Evolutionary conservation across 2,888 invertebrate species (phyloP), one percentile per base, ranked within the genome.

Genomic region (Maniola hyperantus): DNA sequence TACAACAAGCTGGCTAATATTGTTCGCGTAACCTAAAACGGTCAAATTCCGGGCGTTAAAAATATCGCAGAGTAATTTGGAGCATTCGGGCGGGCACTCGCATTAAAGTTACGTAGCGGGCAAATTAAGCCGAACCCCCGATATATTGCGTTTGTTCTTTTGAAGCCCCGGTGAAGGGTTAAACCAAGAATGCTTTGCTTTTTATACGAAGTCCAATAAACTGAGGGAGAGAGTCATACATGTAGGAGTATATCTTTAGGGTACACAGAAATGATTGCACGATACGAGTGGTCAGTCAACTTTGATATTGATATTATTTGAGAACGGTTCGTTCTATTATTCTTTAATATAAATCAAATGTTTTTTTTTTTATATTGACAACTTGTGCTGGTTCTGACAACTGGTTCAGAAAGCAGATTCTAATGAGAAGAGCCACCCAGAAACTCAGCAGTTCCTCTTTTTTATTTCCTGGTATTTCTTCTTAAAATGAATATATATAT

Each of bases 91-190:
- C 78, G 85, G 84, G 86, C 84, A 85, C 85, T 88, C 87, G 84
- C 84, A 87, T 89, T 87, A 87, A 87, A 88, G 88, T 89, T 89
- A 83, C 84, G 87, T 83, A 85, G 84, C 83, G 83, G 79, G 83
- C 88, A 90, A 91, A 91, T 92, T 89, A 90, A 89, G 90, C 90
- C 85, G 81, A 83, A 79, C 87, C 90, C 88, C 87, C 89, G 82
- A 91, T 91, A 91, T 91, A 91, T 91, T 91, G 91, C 90, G 89
- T 91, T 91, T 91, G 91, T 91, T 91, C 91, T 91, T 91, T 91
- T 91, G 91, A 91, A 85, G 90, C 89, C 82, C 77, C 84, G 82
- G 82, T 88, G 87, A 93, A 93, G 92, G 92, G 93, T 93, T 93
- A 88, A 88, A 89, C 88, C 90, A 92, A 93, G 92, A 92, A 92